Base-by-base conservation (phyloP, 2,888 invertebrate genomes). In the Protonemura montana region DNA sequence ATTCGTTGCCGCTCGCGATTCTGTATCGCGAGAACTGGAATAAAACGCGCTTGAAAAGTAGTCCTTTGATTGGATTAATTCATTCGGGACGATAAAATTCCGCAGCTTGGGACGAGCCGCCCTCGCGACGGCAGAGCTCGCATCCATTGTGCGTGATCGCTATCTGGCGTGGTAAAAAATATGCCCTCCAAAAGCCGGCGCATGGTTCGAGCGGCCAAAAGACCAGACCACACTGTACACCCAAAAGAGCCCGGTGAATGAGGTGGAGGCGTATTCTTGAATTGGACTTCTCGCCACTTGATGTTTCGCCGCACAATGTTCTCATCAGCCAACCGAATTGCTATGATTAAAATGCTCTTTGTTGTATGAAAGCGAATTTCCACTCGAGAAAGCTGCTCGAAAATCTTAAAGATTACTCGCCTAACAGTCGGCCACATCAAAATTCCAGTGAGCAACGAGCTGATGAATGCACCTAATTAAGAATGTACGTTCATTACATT, bases 381-480 rank as follows among this genome's bases (percentile, higher is more conserved):
- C 30, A 29, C 81, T 81, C 30, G 81, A 81, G 81, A 81, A 81
- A 81, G 28, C 30, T 30, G 26, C 82, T 30, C 82, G 42, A 41
- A n/a, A n/a, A 83, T 83, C 41, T 83, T 35, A n/a, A 82, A 41
- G 35, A 83, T 83, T 83, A 83, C 82, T 83, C 16, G 26, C 5
- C n/a, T 29, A 81, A 29, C 41, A 41, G n/a, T 2, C 41, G n/a
- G 21, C 42, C 42, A 83, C 41, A 83, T 83, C 82, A 83, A 83
- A 83, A 83, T 26, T 35, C 35, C 29, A 59, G n/a, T 16, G 27
- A 82, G 82, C 82, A 10, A 3, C 35, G 35, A 3, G 5, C 41
- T 83, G 82, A 83, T 83, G 82, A 83, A 83, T 83, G 16, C 35
- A 83, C 42, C 82, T 27, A 83, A 83, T 83, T 83, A 42, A 30